Evolutionary conservation across 1,140 invertebrate species (phyloP), one percentile per base, ranked within the genome.

Genomic region (Sitobion miscanthi): DNA sequence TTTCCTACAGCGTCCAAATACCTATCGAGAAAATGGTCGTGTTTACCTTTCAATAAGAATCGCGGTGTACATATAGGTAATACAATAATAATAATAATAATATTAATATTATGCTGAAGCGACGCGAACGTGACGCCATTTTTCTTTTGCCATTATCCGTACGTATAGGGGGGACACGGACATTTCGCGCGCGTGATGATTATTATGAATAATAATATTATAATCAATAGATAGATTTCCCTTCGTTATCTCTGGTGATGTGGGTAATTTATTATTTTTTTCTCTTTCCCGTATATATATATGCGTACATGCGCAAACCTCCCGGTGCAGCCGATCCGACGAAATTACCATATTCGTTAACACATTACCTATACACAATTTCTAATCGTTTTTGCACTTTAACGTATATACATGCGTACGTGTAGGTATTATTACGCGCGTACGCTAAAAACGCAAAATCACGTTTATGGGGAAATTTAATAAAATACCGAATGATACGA

Each of bases 171-270:
- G 35, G 83, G 35, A 85, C 42, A 42, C 52, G 6, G 3, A 38
- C 83, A 23, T 85, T 85, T 83, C 35, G 38, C 83, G n/a, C 38
- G 38, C 83, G 20, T 38, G 23, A 85, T 38, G 83, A 85, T 85
- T 25, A 85, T 45, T 11, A 85, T 25, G 42, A 85, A 38, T 38
- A 83, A 83, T 83, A 83, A 83, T 83, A 83, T 85, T 38, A 83
- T 83, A 83, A 83, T 83, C 77, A 83, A 83, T 83, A 83, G 77
- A 83, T 83, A 83, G 77, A 83, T 83, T 83, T 83, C 77, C 77
- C n/a, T 83, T 83, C 77, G 77, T 83, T 83, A 83, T 83, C 77
- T 83, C 77, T 83, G 20, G 77, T 38, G n/a, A 77, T 38, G 77
- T 83, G 77, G 77, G 35, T 83, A 38, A 83, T 83, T 83, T 83